phyloP scores from a whole-genome alignment of 2,113 vertebrate genomes.

The Cyanoliseus patagonus region DNA sequence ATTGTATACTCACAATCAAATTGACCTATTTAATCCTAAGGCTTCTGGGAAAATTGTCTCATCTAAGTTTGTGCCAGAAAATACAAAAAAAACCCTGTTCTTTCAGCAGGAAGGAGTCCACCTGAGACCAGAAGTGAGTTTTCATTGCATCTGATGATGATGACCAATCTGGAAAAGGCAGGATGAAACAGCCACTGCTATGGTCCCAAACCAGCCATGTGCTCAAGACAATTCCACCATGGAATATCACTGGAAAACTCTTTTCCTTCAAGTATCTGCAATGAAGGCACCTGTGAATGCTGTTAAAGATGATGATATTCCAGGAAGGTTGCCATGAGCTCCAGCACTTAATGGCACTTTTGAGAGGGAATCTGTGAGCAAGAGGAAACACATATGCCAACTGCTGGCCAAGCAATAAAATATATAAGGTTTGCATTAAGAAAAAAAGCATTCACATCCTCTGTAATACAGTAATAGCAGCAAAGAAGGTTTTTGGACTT shows the following conservation, averaged over 20 bases:
- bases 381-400: background rate
- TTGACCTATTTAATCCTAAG: background rate
- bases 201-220: background rate
- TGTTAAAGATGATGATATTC: conserved; percentile 7
- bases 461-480: background rate
- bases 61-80: background rate
- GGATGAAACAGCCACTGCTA: background rate
- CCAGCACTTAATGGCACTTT: conserved; percentile 2
- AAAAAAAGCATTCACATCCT: background rate
- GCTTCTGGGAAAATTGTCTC: background rate
- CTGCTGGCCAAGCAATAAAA: background rate
- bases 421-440: background rate
- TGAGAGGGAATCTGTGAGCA: conserved; percentile 46
- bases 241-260: background rate
- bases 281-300: conserved; percentile 46
- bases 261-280: background rate
- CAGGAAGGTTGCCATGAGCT: conserved; percentile 17
- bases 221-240: background rate
- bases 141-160: background rate
- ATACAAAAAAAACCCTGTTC: background rate
- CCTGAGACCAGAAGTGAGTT: background rate
- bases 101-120: background rate
- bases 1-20: rapidly evolving
- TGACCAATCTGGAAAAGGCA: background rate
- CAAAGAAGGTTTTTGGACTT: background rate